Conservation (phyloP, 2,113 vertebrate species). For the Falco punctatus region DNA sequence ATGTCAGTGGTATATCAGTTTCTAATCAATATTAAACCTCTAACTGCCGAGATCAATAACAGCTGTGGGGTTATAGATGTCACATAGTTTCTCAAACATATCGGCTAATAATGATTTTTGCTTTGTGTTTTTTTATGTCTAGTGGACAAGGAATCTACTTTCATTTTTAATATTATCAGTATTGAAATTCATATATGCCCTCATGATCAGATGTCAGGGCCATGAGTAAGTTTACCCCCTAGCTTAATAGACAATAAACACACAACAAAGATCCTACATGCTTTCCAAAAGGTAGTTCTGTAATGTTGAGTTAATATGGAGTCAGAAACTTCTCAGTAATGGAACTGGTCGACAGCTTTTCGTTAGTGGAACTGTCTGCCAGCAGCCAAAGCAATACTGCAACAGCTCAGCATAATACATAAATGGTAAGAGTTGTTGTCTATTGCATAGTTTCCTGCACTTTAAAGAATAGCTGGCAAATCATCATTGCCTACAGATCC, state of each 20-base stretch:
- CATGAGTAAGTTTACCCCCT: not conserved
- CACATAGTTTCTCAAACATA: constrained; percentile 58
- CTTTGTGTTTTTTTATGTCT: constrained; percentile 43
- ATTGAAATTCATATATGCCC: constrained; percentile 34
- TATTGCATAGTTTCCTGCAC: not conserved
- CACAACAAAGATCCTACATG: not conserved
- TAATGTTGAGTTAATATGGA: not conserved
- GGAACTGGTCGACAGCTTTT: not conserved
- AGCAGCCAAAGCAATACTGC: not conserved
- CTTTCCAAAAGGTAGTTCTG: not conserved
- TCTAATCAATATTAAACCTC: constrained; percentile 69
- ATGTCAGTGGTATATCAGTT: constrained; percentile 63
- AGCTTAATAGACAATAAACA: constrained; percentile 12
- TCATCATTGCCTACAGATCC: not conserved
- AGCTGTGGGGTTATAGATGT: constrained; percentile 56
- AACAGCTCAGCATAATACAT: not conserved
- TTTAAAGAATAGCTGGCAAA: not conserved
- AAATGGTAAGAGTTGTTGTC: not conserved
- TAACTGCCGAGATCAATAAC: constrained; percentile 70
- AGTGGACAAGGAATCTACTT: constrained; percentile 7
- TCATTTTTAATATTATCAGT: constrained; percentile 57
- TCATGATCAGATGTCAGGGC: not conserved
- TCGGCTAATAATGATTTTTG: constrained; percentile 43
- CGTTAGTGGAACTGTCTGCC: not conserved
- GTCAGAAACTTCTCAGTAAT: not conserved